These are phyloP conservation scores for Agrochola circellaris DNA, from an alignment of 2,888 invertebrate species.

Conservation along the genomic window DNA sequence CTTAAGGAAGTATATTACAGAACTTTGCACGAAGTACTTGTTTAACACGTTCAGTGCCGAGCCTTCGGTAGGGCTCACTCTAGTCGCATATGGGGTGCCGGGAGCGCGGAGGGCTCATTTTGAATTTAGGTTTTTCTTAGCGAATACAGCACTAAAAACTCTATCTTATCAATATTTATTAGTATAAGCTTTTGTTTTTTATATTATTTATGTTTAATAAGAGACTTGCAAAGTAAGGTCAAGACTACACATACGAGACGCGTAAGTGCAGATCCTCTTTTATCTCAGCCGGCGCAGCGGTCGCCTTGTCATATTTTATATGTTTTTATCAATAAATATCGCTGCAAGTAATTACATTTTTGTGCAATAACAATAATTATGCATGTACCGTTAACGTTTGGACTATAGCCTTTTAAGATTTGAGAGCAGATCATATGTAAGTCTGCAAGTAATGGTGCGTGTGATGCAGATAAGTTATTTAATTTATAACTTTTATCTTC, in stretches of 20 bases:
- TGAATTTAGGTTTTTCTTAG: too few relatives aligned
- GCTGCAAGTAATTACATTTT: constrained; percentile 74
- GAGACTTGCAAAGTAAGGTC: constrained; percentile 33
- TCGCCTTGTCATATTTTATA: constrained; percentile 85
- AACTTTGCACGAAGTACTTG: neutral
- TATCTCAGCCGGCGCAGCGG: constrained; percentile 82
- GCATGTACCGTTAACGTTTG: constrained; percentile 67
- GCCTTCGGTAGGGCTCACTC: too few relatives aligned
- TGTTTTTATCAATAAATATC: constrained; percentile 85
- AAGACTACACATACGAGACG: constrained; percentile 81
- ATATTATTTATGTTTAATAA: neutral
- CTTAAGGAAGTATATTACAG: neutral
- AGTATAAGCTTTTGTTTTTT: too few relatives aligned
- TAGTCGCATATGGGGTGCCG: too few relatives aligned
- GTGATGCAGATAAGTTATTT: constrained; percentile 54
- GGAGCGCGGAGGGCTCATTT: too few relatives aligned
- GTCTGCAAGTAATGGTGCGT: constrained; percentile 38
- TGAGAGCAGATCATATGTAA: constrained; percentile 49
- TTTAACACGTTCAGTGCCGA: neutral
- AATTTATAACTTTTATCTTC: constrained; percentile 42
- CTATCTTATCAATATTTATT: too few relatives aligned
- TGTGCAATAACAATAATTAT: constrained; percentile 74
- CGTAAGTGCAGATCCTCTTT: constrained; percentile 89
- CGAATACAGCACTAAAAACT: too few relatives aligned
- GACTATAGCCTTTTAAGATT: constrained; percentile 63